Evolutionary conservation across 2,797 vertebrate species (phyloP).

Genomic region (Ptychobarbus kaznakovi): DNA sequence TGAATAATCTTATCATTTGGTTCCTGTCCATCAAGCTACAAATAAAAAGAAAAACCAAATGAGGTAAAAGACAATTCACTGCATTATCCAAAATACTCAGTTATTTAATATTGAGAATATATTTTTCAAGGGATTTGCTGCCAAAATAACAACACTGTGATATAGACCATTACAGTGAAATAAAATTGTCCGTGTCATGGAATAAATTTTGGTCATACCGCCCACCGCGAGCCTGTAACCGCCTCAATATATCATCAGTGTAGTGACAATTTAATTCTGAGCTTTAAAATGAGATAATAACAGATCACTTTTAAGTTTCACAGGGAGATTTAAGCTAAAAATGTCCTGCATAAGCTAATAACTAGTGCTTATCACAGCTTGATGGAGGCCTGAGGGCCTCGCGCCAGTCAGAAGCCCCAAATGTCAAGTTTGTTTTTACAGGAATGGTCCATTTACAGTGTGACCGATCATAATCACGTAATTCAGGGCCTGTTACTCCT

Average conservation of each 20-base stretch:
- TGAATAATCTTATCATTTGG: conserved; percentile 16
- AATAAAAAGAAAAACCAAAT: not conserved
- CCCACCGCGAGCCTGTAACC: not conserved
- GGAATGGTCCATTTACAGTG: conserved; percentile 33
- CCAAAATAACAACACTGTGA: not conserved
- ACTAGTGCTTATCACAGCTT: conserved; percentile 23
- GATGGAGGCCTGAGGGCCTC: conserved; percentile 13
- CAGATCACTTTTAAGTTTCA: not conserved
- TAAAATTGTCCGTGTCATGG: not conserved
- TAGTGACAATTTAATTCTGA: not conserved
- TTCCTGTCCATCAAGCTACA: not conserved
- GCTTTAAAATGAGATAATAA: conserved; percentile 14
- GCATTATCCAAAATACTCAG: not conserved
- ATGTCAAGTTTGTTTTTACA: conserved; percentile 36
- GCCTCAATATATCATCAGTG: not conserved
- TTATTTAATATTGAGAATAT: not conserved
- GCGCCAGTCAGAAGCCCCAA: conserved; percentile 11
- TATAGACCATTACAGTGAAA: not conserved
- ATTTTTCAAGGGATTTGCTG: not conserved
- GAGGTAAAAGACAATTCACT: not conserved
- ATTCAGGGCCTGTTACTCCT: not conserved
- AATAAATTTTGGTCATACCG: not conserved
- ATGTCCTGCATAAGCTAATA: conserved; percentile 20
- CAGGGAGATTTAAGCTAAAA: conserved; percentile 22
- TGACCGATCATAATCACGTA: conserved; percentile 9